Evolutionary conservation across 2,797 vertebrate genomes (phyloP).

Genomic region (Eleutherodactylus coqui): DNA sequence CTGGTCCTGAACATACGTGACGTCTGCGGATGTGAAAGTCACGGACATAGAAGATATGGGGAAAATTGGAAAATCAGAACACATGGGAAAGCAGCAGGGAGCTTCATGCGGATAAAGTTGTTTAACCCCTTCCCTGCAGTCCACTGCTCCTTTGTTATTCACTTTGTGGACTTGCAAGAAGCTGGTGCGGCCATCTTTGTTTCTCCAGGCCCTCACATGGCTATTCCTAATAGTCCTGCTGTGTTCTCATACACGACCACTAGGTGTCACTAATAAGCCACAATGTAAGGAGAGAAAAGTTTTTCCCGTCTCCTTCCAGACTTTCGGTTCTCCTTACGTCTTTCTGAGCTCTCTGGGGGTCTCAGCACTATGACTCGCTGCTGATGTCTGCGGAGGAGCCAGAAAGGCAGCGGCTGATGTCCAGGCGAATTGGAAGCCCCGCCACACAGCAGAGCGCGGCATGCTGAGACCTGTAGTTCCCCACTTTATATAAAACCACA

Average conservation of each 20-base stretch:
- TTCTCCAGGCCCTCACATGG: no score
- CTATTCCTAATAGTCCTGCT: not conserved
- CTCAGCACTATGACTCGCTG: not conserved
- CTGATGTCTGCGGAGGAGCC: not conserved
- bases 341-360: not conserved
- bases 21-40: no score
- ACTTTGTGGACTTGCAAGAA: no score
- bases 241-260: not conserved
- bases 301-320: not conserved
- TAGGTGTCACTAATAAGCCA: not conserved
- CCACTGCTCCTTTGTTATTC: no score
- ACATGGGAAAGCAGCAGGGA: no score
- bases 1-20: no score
- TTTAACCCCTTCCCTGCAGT: no score
- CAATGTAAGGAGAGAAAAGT: no score
- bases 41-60: no score
- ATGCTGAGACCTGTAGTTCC: not conserved
- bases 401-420: not conserved
- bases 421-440: not conserved
- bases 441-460: not conserved
- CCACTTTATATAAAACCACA: not conserved
- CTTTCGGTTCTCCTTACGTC: not conserved
- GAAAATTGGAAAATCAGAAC: no score
- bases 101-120: no score
- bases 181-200: no score